Evolutionary conservation across 1,140 invertebrate species (phyloP).

Genomic region (Melipona quadrifasciata): DNA sequence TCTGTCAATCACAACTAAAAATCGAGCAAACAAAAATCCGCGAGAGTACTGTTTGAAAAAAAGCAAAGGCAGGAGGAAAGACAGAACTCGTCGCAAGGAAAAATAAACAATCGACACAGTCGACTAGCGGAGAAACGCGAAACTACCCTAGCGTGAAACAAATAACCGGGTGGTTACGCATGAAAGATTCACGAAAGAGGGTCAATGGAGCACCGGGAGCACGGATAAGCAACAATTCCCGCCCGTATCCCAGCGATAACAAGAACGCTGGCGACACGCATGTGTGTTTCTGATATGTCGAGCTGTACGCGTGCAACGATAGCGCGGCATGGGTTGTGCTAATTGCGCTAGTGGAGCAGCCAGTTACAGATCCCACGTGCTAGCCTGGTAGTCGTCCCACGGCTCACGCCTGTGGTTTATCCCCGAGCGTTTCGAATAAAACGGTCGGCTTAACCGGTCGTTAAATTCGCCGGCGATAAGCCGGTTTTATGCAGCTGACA

Average conservation of each 20-base stretch:
- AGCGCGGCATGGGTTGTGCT: slow-evolving; percentile 44
- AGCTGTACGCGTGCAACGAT: slow-evolving; percentile 61
- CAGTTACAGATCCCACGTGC: slow-evolving; percentile 62
- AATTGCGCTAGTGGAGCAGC: slow-evolving; percentile 56
- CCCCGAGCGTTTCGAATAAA: slow-evolving; percentile 46
- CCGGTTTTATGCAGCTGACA: slow-evolving; percentile 37
- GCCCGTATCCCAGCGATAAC: background rate
- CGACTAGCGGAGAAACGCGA: background rate
- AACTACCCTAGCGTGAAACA: background rate
- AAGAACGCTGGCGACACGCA: slow-evolving; percentile 17
- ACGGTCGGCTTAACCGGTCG: slow-evolving; percentile 35
- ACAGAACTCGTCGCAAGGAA: background rate
- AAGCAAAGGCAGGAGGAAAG: background rate
- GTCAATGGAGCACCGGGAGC: background rate
- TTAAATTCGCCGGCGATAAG: slow-evolving; percentile 39
- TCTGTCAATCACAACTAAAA: background rate
- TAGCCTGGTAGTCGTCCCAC: slow-evolving; percentile 48
- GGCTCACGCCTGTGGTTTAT: slow-evolving; percentile 53
- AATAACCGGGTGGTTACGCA: background rate
- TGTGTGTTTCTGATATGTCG: slow-evolving; percentile 62
- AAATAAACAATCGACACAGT: background rate
- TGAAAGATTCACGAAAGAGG: slow-evolving; percentile 1
- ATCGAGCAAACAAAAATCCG: background rate
- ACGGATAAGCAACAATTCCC: background rate
- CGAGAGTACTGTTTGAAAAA: background rate